Evolutionary conservation across 2,113 vertebrate species (phyloP), one percentile per base, ranked within the genome.

Genomic region (Hypocryptadius cinnamomeus): DNA sequence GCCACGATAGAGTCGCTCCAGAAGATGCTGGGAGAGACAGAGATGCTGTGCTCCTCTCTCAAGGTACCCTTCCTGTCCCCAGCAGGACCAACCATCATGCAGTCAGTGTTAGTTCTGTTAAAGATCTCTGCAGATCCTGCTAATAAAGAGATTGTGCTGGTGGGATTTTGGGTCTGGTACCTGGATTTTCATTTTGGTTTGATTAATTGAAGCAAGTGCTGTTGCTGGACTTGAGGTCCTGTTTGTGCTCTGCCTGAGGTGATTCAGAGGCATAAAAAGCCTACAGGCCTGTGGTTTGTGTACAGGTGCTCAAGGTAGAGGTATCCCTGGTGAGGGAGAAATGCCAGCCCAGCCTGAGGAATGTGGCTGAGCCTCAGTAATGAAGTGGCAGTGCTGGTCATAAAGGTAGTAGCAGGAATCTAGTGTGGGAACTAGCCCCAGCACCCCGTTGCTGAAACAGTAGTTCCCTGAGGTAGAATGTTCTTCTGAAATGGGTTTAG

Each of bases 21-120:
- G 93, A 98, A 98, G 85, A 97, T 98, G 57, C 86, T 98, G 28
- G 97, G 91, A 72, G 98, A 99, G 73, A 98, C 98, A 37, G 98
- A 99, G 59, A 98, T 98, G 98, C 93, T 99, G 57, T 99, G 98
- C 84, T 97, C 97, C 54, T 97, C 99, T 54, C 98, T 99, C 42
- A 98, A 98, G 98, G 99, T 99, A 98, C 71, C 24, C 59, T 89
- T 65, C 37, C 53, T 11, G 15, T 48, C 33, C 28, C 30, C 0
- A 11, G 37, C 74, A 83, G 51, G 60, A 44, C 76, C 53, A 56
- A 39, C 22, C 17, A 4, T 33, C 19, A 5, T 9, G 19, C 35
- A 18, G 31, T 25, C 3, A 0, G 15, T 21, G 31, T 76, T 72
- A n/a, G 33, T 54, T 90, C 54, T 69, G 50, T 60, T 59, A 50